Evolutionary conservation across 92 coral and sea anemone genomes (phyloP), one percentile per base, ranked within the genome.

Genomic region (Meandrina meandrites): DNA sequence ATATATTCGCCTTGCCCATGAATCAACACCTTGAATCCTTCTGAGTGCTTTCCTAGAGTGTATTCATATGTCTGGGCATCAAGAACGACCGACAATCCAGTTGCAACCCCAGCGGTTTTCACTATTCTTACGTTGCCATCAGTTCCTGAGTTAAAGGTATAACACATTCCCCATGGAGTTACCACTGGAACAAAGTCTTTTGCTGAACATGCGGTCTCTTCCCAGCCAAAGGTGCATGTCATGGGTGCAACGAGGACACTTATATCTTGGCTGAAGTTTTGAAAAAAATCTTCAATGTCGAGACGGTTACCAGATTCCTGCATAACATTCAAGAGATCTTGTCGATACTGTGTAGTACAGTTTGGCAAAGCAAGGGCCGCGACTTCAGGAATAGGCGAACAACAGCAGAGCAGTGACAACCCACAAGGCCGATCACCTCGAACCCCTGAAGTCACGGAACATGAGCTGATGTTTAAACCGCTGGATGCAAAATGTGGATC

Each of bases 131-230:
- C 62, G 16, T 50, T 36, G 32, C 57, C 79, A 54, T 78, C 74
- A 51, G 5, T 15, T 31, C 92, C 92, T 40, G 90, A 90, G 73
- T 90, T 90, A 19, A 90, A 90, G 31, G 92, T 90, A 66, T 75
- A 86, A 64, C 92, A 90, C 74, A 74, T 73, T 30, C 92, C 92
- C 71, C 62, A 75, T 1, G 79, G 82, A 13, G 78, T 80, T 31
- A 86, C 74, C 36, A 34, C 51, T 66, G 86, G 83, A 62, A 68
- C 72, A 47, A 87, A 90, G 78, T 86, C 67, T 45, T 27, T 31
- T 5, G 78, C 47, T 13, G 86, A 45, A 53, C 90, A 90, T 2
- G 8, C 22, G 17, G 32, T n/a, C 8, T 19, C 67, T 3, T 32
- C 21, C 80, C 74, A 42, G 18, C 90, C 87, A 47, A 90, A 90